Percentiles rank a stretch among this genome's conserved stretches.
These are phyloP conservation scores for Bhutanitis thaidina DNA, from an alignment of 2,888 invertebrate species.

Conservation along the genomic window DNA sequence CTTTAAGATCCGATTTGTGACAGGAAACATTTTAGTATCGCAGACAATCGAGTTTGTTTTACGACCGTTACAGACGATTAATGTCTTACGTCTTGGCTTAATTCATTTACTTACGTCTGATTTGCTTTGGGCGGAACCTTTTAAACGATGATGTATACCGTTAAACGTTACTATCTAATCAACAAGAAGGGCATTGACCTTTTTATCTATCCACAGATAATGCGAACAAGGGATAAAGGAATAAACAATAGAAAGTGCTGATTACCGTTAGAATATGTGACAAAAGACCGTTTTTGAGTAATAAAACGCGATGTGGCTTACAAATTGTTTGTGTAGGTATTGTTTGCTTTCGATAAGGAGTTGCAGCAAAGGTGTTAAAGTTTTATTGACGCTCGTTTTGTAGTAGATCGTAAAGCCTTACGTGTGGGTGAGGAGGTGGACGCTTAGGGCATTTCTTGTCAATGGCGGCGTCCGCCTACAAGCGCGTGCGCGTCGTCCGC, in stretches of 20 bases:
- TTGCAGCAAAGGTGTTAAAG: conserved; percentile 46
- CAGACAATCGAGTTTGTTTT: conserved; percentile 52
- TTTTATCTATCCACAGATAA: conserved; percentile 7
- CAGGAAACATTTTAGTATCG: conserved; percentile 49
- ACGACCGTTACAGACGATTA: conserved; percentile 51
- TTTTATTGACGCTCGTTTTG: conserved; percentile 55
- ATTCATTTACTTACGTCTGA: conserved; percentile 53
- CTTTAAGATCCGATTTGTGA: conserved; percentile 49
- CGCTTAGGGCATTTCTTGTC: conserved; percentile 53
- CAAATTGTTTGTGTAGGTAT: conserved; percentile 31
- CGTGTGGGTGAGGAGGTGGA: conserved; percentile 48
- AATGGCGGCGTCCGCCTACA: conserved; percentile 60
- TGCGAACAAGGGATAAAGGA: conserved; percentile 7
- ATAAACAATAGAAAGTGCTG: conserved; percentile 24
- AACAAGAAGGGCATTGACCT: conserved; percentile 16
- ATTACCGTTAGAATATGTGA: not conserved
- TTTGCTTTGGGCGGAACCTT: conserved; percentile 37
- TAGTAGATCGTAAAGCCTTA: conserved; percentile 52
- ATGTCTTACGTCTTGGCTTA: conserved; percentile 50
- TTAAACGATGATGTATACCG: conserved; percentile 36
- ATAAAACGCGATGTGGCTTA: conserved; percentile 25
- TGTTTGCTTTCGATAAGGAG: conserved; percentile 39
- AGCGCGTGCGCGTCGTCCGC: conserved; percentile 47
- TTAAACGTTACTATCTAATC: conserved; percentile 37
- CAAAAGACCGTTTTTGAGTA: not conserved